Evolutionary conservation across 2,797 vertebrate species (phyloP).

Genomic region (Scomberomorus guttatus): DNA sequence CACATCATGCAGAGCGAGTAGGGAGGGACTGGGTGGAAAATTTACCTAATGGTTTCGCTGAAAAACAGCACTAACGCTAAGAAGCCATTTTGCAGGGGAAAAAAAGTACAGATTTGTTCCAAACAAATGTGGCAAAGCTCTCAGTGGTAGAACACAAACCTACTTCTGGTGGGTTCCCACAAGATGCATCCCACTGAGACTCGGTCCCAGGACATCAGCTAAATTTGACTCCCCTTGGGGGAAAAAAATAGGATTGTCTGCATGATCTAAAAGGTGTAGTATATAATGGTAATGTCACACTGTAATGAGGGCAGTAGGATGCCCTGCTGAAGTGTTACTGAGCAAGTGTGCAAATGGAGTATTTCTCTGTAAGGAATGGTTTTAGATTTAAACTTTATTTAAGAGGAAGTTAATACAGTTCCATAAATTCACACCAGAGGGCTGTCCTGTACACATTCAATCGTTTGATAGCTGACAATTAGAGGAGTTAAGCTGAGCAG

Average conservation of each 20-base stretch:
- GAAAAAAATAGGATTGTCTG: slow-evolving; percentile 22
- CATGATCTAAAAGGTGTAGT: slow-evolving; percentile 37
- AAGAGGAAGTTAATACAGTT: not conserved
- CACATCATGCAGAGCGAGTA: slow-evolving; percentile 9
- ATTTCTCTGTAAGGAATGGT: not conserved
- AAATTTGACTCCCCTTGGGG: slow-evolving; percentile 34
- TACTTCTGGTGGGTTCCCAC: slow-evolving; percentile 53
- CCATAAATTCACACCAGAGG: not conserved
- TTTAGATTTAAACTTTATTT: not conserved
- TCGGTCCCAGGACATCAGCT: slow-evolving; percentile 47
- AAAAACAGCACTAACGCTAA: slow-evolving; percentile 29
- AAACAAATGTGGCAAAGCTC: slow-evolving; percentile 45
- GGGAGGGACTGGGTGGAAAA: not conserved
- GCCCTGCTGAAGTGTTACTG: slow-evolving; percentile 18
- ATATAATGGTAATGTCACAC: slow-evolving; percentile 13
- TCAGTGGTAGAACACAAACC: slow-evolving; percentile 47
- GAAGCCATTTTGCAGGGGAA: slow-evolving; percentile 13
- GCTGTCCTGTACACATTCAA: too few relatives aligned
- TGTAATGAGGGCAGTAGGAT: slow-evolving; percentile 34
- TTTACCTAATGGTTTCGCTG: slow-evolving; percentile 18
- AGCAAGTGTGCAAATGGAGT: slow-evolving; percentile 4
- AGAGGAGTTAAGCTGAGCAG: not conserved
- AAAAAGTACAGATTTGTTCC: not conserved
- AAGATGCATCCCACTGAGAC: slow-evolving; percentile 52
- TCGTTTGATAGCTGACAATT: not conserved